Evolutionary conservation across 2,888 invertebrate genomes (phyloP).

Genomic region (Allophyes oxyacanthae): DNA sequence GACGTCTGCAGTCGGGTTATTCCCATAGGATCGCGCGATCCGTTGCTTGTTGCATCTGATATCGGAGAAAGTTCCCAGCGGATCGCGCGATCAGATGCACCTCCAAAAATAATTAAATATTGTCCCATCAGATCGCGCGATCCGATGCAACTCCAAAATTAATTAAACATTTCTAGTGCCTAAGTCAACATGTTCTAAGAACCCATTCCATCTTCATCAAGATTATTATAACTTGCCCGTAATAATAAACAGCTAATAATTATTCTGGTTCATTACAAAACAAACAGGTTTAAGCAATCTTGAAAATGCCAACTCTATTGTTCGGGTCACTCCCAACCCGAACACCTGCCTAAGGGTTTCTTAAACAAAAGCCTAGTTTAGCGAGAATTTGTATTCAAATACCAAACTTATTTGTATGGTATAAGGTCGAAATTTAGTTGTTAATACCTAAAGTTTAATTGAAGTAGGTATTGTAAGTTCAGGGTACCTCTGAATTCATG

Average conservation of each 20-base stretch:
- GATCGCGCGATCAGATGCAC: no score
- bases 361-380: constrained; percentile 33
- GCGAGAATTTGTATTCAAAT: not conserved
- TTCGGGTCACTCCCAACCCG: constrained; percentile 18
- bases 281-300: constrained; percentile 12
- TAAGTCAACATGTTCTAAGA: constrained; percentile 1
- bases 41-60: no score
- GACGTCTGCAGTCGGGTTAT: no score
- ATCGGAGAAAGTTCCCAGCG: no score
- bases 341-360: constrained; percentile 23
- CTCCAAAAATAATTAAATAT: no score
- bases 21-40: no score
- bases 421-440: constrained; percentile 9
- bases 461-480: constrained; percentile 31
- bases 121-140: no score
- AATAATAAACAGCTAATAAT: constrained; percentile 20
- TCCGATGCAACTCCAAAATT: no score
- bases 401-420: rapidly evolving
- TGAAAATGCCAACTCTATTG: constrained; percentile 24
- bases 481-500: constrained; percentile 22
- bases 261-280: no score
- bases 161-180: not conserved
- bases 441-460: constrained; percentile 16
- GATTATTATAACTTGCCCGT: constrained; percentile 6
- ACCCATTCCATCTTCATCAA: constrained; percentile 16